A percentile compares a stretch with the other conserved stretches of the same genome.
Conservation (phyloP, 2,113 vertebrate species). For the Petromus typicus region DNA sequence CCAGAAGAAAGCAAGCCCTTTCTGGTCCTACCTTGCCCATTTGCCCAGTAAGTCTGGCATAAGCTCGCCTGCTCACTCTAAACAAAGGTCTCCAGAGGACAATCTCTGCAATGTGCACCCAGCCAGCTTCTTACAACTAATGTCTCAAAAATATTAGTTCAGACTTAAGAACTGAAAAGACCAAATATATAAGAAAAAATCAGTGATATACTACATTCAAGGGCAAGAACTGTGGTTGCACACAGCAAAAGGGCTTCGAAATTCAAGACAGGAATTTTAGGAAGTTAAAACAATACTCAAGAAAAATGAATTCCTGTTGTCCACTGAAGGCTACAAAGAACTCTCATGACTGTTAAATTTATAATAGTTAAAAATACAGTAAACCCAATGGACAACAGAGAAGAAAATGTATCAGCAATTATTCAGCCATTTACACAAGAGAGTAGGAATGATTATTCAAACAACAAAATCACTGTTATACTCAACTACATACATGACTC, state of each 20-base stretch:
- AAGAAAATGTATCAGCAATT: neutral
- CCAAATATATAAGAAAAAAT: neutral
- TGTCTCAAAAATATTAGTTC: neutral
- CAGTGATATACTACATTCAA: neutral
- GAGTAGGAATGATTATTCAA: neutral
- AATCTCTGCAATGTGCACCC: neutral
- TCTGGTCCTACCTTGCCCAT: too few species aligned
- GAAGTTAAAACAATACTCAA: neutral
- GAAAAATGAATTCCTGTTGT: neutral
- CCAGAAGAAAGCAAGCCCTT: neutral
- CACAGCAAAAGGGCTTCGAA: neutral
- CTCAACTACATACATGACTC: neutral
- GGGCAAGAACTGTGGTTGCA: neutral
- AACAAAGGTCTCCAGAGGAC: neutral
- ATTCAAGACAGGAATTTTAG: neutral
- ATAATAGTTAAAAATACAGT: neutral
- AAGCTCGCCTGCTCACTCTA: neutral
- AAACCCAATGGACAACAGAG: neutral
- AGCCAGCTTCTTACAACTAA: neutral
- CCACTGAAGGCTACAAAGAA: neutral
- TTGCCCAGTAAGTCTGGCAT: neutral
- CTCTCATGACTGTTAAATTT: neutral
- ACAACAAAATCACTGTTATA: neutral
- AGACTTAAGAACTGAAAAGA: neutral
- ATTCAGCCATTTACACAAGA: neutral